phyloP scores from a whole-genome alignment of 2,888 invertebrate species.

The Oscheius sp. region DNA sequence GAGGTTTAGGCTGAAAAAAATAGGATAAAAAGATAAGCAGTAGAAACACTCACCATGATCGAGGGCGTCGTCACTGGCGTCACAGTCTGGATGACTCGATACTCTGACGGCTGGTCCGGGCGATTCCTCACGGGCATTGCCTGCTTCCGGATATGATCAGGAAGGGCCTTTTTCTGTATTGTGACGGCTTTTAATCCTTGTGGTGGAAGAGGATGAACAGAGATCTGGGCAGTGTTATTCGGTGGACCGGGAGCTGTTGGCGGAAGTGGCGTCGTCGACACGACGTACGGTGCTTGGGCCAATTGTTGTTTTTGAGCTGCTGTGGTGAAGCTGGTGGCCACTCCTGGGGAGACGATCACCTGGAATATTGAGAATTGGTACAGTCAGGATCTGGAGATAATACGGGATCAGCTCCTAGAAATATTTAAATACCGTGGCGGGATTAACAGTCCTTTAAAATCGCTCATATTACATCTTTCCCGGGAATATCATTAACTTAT shows the following conservation, averaged over 20 bases:
- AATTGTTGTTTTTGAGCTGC: slow-evolving; percentile 25
- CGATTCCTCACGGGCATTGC: not conserved
- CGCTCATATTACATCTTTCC: no score
- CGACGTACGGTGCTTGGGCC: slow-evolving; percentile 16
- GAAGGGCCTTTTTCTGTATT: not conserved
- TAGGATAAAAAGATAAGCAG: not conserved
- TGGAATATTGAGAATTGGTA: slow-evolving; percentile 2
- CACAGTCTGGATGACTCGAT: not conserved
- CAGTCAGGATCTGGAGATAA: no score
- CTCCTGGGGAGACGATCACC: slow-evolving; percentile 21
- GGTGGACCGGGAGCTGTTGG: not conserved
- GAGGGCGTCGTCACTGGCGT: slow-evolving; percentile 2
- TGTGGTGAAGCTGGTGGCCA: slow-evolving; percentile 10
- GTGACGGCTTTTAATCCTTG: not conserved
- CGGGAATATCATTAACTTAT: no score
- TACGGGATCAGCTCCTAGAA: no score
- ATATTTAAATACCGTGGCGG: no score
- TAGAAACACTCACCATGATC: not conserved
- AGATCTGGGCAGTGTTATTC: not conserved
- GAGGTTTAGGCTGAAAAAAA: not conserved
- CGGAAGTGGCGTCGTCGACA: slow-evolving; percentile 10
- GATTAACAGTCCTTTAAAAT: no score
- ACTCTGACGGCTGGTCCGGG: slow-evolving; percentile 2
- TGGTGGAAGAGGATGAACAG: not conserved
- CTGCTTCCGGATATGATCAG: no score